A percentile compares a stretch with the other conserved stretches of the same genome.
Evolutionary conservation across 2,113 vertebrate species (phyloP).

Genomic region (Morphnarchus princeps): DNA sequence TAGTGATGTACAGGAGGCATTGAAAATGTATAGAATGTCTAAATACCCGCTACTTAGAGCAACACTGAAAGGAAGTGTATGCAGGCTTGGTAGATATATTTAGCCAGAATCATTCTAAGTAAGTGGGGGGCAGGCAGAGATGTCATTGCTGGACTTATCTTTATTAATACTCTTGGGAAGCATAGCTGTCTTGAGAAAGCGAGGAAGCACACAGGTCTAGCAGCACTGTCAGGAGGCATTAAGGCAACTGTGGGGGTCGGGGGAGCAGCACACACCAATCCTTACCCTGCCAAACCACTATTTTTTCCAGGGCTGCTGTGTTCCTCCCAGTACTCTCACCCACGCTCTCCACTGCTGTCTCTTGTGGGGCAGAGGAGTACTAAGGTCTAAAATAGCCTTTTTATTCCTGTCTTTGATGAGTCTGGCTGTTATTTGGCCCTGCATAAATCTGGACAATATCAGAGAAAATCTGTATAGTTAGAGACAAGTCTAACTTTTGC

Average conservation of each 20-base stretch:
- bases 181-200: background rate
- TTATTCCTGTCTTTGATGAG: background rate
- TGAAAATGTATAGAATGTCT: background rate
- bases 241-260: background rate
- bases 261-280: too few species aligned
- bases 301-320: background rate
- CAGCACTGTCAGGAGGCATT: background rate
- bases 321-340: background rate
- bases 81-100: background rate
- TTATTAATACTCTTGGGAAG: background rate
- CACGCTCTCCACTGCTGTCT: background rate
- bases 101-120: background rate
- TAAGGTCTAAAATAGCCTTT: background rate
- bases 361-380: background rate
- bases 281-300: background rate
- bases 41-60: background rate
- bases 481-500: background rate
- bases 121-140: background rate
- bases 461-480: background rate
- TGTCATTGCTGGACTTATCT: background rate
- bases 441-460: background rate
- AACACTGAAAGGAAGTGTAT: background rate
- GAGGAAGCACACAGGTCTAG: background rate
- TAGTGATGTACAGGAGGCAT: background rate
- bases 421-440: background rate